Percentiles rank a stretch among this genome's conserved stretches.
Evolutionary conservation across 1,140 invertebrate species (phyloP).

Genomic region (Drosophila tristis): DNA sequence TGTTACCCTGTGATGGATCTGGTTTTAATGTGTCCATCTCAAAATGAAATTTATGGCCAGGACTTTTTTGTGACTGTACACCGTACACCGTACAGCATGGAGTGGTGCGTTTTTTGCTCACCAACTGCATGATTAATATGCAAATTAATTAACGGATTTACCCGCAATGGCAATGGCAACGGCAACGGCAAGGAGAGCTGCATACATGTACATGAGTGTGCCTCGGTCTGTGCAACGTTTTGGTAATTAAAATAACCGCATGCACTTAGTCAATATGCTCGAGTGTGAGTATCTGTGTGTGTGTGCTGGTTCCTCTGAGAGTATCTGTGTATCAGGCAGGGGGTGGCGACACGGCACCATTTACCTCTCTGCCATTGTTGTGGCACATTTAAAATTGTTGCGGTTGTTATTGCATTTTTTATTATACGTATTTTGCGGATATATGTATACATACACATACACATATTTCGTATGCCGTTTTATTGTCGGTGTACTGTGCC

Average conservation of each 20-base stretch:
- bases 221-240: slow-evolving; percentile 61
- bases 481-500: slow-evolving; percentile 39
- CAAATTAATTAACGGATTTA: slow-evolving; percentile 82
- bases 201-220: slow-evolving; percentile 7
- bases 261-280: slow-evolving; percentile 75
- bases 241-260: slow-evolving; percentile 82
- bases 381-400: slow-evolving; percentile 78
- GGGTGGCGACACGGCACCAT: slow-evolving; percentile 22
- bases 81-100: slow-evolving; percentile 4
- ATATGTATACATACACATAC: slow-evolving; percentile 19
- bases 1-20: slow-evolving; percentile 53
- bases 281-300: slow-evolving; percentile 33
- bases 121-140: slow-evolving; percentile 79
- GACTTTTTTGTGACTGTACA: slow-evolving; percentile 44
- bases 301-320: background rate
- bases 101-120: slow-evolving; percentile 37
- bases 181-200: slow-evolving; percentile 24
- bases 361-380: slow-evolving; percentile 36
- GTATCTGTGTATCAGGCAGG: slow-evolving; percentile 16
- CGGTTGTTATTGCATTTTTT: slow-evolving; percentile 79
- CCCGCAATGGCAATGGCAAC: slow-evolving; percentile 57
- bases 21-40: slow-evolving; percentile 44
- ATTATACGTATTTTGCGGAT: slow-evolving; percentile 66
- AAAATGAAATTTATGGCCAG: slow-evolving; percentile 60
- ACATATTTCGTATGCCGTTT: slow-evolving; percentile 53